Evolutionary conservation across 2,797 vertebrate species (phyloP).

Genomic region (Mormyrus hasselquistii): DNA sequence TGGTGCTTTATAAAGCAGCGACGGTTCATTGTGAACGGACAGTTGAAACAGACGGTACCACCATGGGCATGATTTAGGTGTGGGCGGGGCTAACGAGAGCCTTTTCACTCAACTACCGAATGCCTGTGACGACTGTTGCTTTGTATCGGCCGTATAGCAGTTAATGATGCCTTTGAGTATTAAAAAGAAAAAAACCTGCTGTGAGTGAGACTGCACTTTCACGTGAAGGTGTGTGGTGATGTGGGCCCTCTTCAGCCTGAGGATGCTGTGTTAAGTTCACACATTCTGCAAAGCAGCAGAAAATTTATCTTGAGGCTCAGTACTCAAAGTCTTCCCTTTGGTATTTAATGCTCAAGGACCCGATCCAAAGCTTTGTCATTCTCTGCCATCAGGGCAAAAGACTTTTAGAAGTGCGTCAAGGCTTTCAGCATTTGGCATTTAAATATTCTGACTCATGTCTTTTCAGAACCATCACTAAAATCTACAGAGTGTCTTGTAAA

Average conservation of each 20-base stretch:
- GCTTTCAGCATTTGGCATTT: neutral
- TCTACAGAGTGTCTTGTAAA: neutral
- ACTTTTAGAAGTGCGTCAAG: neutral
- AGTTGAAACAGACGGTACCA: neutral
- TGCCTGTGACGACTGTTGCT: neutral
- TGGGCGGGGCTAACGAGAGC: neutral
- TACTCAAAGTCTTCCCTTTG: neutral
- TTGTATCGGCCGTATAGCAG: neutral
- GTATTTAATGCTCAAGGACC: neutral
- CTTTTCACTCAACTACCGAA: neutral
- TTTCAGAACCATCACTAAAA: neutral
- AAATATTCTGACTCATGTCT: slow-evolving; percentile 7
- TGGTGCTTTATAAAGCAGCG: neutral
- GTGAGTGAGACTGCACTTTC: neutral
- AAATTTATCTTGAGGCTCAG: neutral
- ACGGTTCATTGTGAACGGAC: neutral
- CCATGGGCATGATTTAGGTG: neutral
- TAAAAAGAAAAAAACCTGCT: neutral
- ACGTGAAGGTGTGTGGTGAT: neutral
- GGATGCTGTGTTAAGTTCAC: neutral
- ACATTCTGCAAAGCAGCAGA: neutral
- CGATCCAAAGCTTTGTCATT: neutral
- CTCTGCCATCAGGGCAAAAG: neutral
- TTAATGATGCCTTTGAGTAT: neutral
- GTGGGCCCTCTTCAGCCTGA: neutral